phyloP scores from a whole-genome alignment of 2,888 invertebrate species.

The Molanna angustata region DNA sequence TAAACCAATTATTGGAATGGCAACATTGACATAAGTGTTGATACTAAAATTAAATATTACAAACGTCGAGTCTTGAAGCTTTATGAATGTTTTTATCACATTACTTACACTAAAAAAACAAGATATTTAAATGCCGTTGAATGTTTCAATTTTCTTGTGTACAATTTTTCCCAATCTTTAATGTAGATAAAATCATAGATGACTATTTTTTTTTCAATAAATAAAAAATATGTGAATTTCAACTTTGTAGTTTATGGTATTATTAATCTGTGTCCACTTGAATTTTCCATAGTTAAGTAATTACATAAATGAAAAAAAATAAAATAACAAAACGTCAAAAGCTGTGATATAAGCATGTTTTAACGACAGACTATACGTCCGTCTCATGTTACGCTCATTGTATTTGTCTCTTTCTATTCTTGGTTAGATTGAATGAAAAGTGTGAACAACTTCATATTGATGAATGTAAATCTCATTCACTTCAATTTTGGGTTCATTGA shows the following conservation, averaged over 20 bases:
- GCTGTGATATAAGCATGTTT: slow-evolving; percentile 33
- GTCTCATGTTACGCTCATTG: slow-evolving; percentile 11
- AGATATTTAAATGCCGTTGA: too few relatives aligned
- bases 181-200: slow-evolving; percentile 14
- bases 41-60: slow-evolving; percentile 8
- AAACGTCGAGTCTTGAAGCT: too few relatives aligned
- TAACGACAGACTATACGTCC: slow-evolving; percentile 17
- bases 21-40: too few relatives aligned
- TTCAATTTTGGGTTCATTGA: too few relatives aligned
- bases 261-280: slow-evolving; percentile 31
- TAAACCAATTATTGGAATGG: too few relatives aligned
- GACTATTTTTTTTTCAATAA: too few relatives aligned
- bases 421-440: slow-evolving; percentile 12
- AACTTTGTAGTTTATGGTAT: slow-evolving; percentile 22
- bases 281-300: slow-evolving; percentile 32
- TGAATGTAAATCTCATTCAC: too few relatives aligned
- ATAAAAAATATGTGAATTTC: slow-evolving; percentile 17
- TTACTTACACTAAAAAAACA: too few relatives aligned
- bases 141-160: too few relatives aligned
- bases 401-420: slow-evolving; percentile 8
- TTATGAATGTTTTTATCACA: too few relatives aligned
- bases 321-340: slow-evolving; percentile 32
- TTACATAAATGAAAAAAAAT: slow-evolving; percentile 28
- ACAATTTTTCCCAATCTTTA: too few relatives aligned
- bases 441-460: slow-evolving; percentile 10